These are phyloP conservation scores for Tamandua tetradactyla DNA, from an alignment of 2,797 vertebrate genomes.

Conservation along the genomic window DNA sequence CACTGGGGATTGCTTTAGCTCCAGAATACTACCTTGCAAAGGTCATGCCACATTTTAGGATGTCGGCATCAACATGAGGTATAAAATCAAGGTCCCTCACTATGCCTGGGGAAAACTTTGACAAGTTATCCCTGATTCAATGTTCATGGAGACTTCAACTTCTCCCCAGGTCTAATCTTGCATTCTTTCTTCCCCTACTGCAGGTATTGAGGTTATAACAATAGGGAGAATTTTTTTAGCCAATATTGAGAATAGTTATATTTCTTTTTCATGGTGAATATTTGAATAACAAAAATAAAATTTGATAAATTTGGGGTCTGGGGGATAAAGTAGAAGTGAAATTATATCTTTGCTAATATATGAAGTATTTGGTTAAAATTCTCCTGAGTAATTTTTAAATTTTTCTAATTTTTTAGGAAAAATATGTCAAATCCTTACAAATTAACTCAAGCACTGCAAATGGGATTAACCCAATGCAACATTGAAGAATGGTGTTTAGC, in stretches of 20 bases:
- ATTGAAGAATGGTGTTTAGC: background rate
- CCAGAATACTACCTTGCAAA: background rate
- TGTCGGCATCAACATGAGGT: too few relatives aligned
- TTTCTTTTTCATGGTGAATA: background rate
- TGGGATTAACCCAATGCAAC: background rate
- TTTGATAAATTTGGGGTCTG: background rate
- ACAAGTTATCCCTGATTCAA: background rate
- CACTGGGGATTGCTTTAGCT: background rate
- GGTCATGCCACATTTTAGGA: too few relatives aligned
- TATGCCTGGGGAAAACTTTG: background rate
- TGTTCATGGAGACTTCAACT: background rate
- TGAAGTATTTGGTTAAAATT: background rate
- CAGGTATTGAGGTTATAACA: background rate
- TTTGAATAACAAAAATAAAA: conserved; percentile 15
- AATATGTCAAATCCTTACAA: background rate
- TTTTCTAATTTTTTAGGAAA: conserved; percentile 6
- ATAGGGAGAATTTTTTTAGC: background rate
- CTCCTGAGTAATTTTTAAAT: background rate
- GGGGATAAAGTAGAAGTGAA: background rate
- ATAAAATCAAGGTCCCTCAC: background rate
- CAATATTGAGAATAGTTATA: background rate
- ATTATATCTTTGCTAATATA: background rate
- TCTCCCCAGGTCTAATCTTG: background rate
- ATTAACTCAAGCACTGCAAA: background rate
- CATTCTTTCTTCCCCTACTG: background rate